phyloP scores from a whole-genome alignment of 2,113 vertebrate genomes.

The Isurus oxyrinchus region DNA sequence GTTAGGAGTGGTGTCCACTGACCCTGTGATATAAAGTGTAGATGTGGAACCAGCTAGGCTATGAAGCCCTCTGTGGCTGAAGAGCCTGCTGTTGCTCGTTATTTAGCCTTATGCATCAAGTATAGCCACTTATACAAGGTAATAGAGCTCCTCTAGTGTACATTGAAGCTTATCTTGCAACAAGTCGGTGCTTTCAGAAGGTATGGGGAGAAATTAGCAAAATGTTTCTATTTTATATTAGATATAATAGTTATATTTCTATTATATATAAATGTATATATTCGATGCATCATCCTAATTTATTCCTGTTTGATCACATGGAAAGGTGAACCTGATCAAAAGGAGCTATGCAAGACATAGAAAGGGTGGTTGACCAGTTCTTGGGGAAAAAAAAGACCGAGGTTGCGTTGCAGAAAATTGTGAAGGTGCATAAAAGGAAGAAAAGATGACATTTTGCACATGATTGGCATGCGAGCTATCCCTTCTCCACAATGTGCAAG shows the following conservation, averaged over 20 bases:
- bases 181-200: neutral
- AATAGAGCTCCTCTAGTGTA: neutral
- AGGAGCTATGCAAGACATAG: neutral
- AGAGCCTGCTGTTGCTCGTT: neutral
- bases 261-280: neutral
- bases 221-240: no score
- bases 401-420: neutral
- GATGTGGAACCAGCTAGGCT: neutral
- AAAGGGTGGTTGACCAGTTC: neutral
- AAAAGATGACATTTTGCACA: neutral
- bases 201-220: neutral
- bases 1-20: no score
- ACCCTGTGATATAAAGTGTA: neutral
- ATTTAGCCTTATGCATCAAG: neutral
- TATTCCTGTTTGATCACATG: neutral
- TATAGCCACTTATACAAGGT: neutral
- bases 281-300: neutral
- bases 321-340: neutral
- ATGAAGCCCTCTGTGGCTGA: neutral
- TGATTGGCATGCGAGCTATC: neutral
- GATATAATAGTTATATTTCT: neutral
- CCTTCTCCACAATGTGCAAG: neutral
- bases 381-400: neutral
- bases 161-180: neutral
- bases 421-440: neutral